phyloP scores from a whole-genome alignment of 2,113 vertebrate genomes.

The Sakesphorus luctuosus region DNA sequence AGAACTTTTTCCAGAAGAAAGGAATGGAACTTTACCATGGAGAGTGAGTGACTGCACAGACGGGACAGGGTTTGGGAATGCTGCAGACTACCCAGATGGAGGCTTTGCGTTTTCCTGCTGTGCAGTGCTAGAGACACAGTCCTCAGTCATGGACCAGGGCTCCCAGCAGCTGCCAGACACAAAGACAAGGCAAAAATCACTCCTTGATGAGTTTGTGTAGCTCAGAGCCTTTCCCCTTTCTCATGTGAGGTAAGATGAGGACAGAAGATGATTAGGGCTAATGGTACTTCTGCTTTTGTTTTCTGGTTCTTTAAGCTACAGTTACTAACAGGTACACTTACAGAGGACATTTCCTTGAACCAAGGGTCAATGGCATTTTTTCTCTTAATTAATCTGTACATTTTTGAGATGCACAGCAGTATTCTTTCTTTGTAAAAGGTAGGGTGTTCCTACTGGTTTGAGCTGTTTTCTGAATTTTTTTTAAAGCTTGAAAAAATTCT shows the following conservation, averaged over 20 bases:
- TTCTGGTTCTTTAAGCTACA: not conserved
- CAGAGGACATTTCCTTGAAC: not conserved
- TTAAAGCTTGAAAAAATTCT: not conserved
- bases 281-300: not conserved
- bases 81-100: not conserved
- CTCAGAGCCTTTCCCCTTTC: not conserved
- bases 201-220: rapidly evolving
- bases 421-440: not conserved
- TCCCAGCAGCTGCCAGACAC: not conserved
- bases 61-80: not conserved
- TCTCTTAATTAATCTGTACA: not conserved
- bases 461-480: not conserved
- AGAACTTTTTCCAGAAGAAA: not conserved
- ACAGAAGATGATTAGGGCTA: not conserved
- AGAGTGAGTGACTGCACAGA: not conserved
- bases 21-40: rapidly evolving
- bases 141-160: rapidly evolving
- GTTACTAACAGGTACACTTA: not conserved
- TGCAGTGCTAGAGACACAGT: not conserved
- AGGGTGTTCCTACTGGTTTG: not conserved
- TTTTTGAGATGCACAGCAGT: not conserved
- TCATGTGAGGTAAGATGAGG: rapidly evolving
- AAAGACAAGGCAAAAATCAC: not conserved
- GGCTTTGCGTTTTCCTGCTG: not conserved
- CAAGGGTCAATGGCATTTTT: not conserved